Conservation (phyloP, 2,888 invertebrate species). For the Seira musarum region DNA sequence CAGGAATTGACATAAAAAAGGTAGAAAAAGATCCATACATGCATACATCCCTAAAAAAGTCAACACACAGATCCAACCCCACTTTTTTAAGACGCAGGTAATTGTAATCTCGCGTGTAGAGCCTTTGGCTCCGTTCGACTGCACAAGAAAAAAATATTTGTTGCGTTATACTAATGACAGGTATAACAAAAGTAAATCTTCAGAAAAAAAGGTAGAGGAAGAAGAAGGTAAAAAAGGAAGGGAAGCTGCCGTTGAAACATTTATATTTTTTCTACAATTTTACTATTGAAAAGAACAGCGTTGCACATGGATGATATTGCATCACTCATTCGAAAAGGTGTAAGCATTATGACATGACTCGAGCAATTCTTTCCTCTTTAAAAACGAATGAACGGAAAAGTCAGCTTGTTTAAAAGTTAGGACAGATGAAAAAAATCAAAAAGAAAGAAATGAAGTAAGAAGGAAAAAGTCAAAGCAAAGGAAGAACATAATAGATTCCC, state of each 20-base stretch:
- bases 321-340: conserved; percentile 23
- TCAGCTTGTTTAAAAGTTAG: no score
- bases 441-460: conserved; percentile 17
- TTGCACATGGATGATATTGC: conserved; percentile 28
- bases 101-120: no score
- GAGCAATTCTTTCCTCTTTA: conserved; percentile 20
- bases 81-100: no score
- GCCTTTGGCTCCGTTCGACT: no score
- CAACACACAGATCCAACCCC: no score
- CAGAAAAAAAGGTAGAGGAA: conserved; percentile 18
- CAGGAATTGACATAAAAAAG: conserved; percentile 31
- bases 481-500: no score
- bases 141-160: no score
- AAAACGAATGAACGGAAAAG: neutral
- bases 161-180: neutral
- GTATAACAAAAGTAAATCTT: neutral
- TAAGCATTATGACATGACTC: conserved; percentile 31
- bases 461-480: no score
- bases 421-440: no score
- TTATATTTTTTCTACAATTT: neutral
- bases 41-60: conserved; percentile 24
- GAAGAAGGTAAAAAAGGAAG: conserved; percentile 5
- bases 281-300: conserved; percentile 6
- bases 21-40: conserved; percentile 26
- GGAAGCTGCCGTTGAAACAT: conserved; percentile 30